These are phyloP conservation scores for Cynoglossus semilaevis DNA, from an alignment of 2,113 vertebrate genomes.

Conservation along the genomic window DNA sequence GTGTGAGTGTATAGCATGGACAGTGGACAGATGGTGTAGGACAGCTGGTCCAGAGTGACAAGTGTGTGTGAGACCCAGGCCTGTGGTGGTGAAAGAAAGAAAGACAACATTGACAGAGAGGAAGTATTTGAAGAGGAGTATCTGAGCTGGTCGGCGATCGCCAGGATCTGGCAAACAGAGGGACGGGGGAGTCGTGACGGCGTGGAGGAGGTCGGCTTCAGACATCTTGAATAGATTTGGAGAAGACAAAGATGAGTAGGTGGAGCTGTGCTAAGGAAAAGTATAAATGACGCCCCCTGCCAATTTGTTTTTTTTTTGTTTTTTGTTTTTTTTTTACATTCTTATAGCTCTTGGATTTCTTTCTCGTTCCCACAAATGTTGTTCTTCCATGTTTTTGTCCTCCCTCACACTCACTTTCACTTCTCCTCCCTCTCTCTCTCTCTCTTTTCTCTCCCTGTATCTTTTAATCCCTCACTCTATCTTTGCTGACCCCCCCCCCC, in stretches of 20 bases:
- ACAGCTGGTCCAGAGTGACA: conserved; percentile 75
- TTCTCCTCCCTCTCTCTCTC: not conserved
- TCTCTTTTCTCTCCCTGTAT: not conserved
- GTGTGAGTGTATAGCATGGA: conserved; percentile 40
- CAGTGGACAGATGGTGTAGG: conserved; percentile 74
- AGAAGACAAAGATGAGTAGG: conserved; percentile 49
- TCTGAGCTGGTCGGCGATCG: conserved; percentile 62
- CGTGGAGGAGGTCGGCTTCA: conserved; percentile 16
- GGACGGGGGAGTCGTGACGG: conserved; percentile 14
- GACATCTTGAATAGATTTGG: conserved; percentile 71
- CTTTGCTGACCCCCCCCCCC: conserved; percentile 39
- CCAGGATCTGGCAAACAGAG: conserved; percentile 65
- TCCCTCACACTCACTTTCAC: conserved; percentile 6
- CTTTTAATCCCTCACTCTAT: not conserved
- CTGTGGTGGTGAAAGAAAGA: conserved; percentile 72
- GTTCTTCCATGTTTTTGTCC: conserved; percentile 49
- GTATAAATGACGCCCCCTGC: conserved; percentile 51
- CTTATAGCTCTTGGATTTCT: conserved; percentile 49
- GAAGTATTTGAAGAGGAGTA: conserved; percentile 75
- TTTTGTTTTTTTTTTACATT: too few species aligned
- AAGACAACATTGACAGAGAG: conserved; percentile 75
- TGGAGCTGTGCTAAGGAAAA: conserved; percentile 54
- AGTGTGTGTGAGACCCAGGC: conserved; percentile 74
- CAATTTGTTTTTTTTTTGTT: conserved; percentile 61
- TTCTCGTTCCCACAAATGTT: conserved; percentile 59